Base-by-base conservation (phyloP, 1,140 invertebrate genomes). In the Drosophila azteca region DNA sequence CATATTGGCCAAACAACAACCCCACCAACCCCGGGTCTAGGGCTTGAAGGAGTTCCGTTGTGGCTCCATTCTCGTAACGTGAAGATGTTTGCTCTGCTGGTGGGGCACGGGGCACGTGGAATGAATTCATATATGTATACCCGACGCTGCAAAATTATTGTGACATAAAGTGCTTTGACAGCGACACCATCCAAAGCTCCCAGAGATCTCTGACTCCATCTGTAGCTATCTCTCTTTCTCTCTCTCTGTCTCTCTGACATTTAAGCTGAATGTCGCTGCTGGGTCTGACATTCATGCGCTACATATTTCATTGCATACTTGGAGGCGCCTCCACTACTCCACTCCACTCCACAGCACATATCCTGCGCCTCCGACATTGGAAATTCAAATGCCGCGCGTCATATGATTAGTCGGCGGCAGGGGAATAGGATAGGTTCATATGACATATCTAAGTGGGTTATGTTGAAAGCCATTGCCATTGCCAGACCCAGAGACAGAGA, bases 111-210 rank as follows among this genome's bases (percentile, higher is more conserved):
- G 61, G 77, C 81, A 88, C 83, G 83, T 87, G 82, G 63, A 88
- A 87, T 82, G 82, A 87, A 87, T 87, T 77, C 78, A 85, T 77
- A 70, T 69, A 77, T 77, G 67, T 69, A 77, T 59, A 60, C 49
- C 76, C 61, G 55, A 64, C 65, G 75, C 70, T 88, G 83, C 83
- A 87, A 88, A 87, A 87, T 87, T 87, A 87, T 87, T 87, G 83
- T 87, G 83, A 87, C 83, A 87, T 87, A 88, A 87, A 87, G 83
- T 87, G 79, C 83, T 87, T 88, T 87, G 83, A 88, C 83, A 88
- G 84, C 83, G 64, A 88, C 83, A 88, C 70, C 82, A 39, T 39
- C 35, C 35, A 39, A 39, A 63, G 63, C 67, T 29, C 13, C 22
- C 35, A 53, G 22, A 9, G 26, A 15, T 43, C 39, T 15, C 9